A percentile compares a stretch with the other conserved stretches of the same genome.
These are phyloP conservation scores for Orchesellides sinensis DNA, from an alignment of 2,888 invertebrate species.

Conservation along the genomic window DNA sequence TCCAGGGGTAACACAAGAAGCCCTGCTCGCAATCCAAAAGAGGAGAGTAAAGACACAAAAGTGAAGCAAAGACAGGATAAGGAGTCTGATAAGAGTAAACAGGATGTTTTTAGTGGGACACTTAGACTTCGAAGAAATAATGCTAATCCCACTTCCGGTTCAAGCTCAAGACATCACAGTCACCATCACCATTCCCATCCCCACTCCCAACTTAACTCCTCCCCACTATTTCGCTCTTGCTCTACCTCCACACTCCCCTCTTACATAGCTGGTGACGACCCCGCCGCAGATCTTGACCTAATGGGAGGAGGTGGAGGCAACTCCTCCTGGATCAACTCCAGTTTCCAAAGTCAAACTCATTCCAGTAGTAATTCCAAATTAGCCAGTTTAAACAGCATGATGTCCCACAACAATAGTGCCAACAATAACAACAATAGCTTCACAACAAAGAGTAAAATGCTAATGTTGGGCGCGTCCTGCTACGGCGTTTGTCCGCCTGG, in stretches of 20 bases:
- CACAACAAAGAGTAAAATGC: constrained; percentile 53
- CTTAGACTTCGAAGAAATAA: no score
- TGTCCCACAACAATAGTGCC: background rate
- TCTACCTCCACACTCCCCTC: constrained; percentile 86
- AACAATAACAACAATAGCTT: constrained; percentile 1
- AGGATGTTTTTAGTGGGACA: background rate
- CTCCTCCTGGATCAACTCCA: constrained; percentile 6
- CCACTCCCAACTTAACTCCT: constrained; percentile 49
- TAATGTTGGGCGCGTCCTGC: constrained; percentile 62
- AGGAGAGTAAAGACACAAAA: constrained; percentile 17
- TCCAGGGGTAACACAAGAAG: constrained; percentile 60
- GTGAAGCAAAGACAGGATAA: background rate
- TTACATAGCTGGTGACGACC: constrained; percentile 88
- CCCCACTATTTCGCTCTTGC: constrained; percentile 84
- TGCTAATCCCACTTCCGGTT: no score
- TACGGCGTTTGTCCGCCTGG: constrained; percentile 48
- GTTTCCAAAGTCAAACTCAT: background rate
- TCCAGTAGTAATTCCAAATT: constrained; percentile 7
- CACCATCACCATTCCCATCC: no score
- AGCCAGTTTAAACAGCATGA: background rate
- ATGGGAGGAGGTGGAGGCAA: background rate
- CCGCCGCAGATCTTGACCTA: constrained; percentile 85
- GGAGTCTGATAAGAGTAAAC: background rate
- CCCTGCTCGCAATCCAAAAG: constrained; percentile 43
- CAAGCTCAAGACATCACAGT: background rate